phyloP scores from a whole-genome alignment of 2,888 invertebrate species.

The Tetropium fuscum region DNA sequence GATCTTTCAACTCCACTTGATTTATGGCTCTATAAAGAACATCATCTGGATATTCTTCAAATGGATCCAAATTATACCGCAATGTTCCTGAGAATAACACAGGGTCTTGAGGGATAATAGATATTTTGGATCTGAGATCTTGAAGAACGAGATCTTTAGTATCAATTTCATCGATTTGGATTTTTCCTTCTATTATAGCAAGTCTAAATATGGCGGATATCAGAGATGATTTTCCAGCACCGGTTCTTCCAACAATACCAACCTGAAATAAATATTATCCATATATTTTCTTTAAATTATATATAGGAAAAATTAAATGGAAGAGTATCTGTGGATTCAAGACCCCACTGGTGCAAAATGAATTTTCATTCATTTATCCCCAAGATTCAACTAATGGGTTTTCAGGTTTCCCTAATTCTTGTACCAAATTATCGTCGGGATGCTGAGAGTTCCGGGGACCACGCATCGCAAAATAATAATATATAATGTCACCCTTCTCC shows the following conservation, averaged over 20 bases:
- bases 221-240: conserved; percentile 85
- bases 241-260: conserved; percentile 86
- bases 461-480: too few species aligned
- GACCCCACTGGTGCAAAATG: too few species aligned
- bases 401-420: too few species aligned
- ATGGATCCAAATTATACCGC: conserved; percentile 81
- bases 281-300: conserved; percentile 65
- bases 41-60: conserved; percentile 76
- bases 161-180: conserved; percentile 79
- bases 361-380: too few species aligned
- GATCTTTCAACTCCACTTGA: conserved; percentile 80
- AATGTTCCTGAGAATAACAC: conserved; percentile 74
- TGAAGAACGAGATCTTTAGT: conserved; percentile 70
- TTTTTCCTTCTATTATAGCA: conserved; percentile 76
- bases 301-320: too few species aligned
- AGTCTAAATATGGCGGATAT: conserved; percentile 84
- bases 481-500: too few species aligned
- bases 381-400: too few species aligned
- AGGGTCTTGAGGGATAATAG: conserved; percentile 70
- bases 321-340: too few species aligned
- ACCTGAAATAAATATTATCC: conserved; percentile 68
- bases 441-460: too few species aligned
- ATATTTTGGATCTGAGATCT: conserved; percentile 68
- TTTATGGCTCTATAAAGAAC: conserved; percentile 79
- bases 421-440: too few species aligned